A percentile compares a stretch with the other conserved stretches of the same genome.
Evolutionary conservation across 1,140 invertebrate genomes (phyloP).

Genomic region (Monomorium pharaonis): DNA sequence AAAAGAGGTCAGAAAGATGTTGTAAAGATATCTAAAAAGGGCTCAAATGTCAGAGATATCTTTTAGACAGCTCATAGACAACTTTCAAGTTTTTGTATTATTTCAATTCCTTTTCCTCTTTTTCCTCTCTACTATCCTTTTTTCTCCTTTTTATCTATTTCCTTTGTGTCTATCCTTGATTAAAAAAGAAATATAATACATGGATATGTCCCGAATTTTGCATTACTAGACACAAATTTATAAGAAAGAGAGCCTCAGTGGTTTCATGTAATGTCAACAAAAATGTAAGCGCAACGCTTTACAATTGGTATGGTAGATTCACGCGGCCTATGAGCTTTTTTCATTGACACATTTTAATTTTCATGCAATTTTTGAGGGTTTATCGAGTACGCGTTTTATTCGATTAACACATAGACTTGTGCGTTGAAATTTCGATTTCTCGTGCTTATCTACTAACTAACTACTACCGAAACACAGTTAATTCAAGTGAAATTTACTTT

Average conservation of each 20-base stretch:
- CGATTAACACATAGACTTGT: conserved; percentile 71
- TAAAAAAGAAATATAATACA: background rate
- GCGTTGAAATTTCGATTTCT: conserved; percentile 73
- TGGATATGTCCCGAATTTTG: conserved; percentile 23
- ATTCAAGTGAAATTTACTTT: conserved; percentile 32
- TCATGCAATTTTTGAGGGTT: conserved; percentile 65
- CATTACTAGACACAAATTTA: conserved; percentile 14
- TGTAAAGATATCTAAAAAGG: conserved; percentile 1
- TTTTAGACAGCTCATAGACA: background rate
- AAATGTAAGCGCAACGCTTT: conserved; percentile 68
- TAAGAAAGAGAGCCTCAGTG: conserved; percentile 4
- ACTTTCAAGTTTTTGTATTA: conserved; percentile 16
- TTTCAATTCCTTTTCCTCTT: background rate
- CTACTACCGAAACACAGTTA: conserved; percentile 53
- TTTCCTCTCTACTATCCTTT: background rate
- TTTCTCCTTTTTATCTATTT: too few relatives aligned
- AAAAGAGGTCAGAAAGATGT: background rate
- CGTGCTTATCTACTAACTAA: conserved; percentile 74
- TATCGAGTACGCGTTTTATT: conserved; percentile 71
- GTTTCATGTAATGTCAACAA: conserved; percentile 50
- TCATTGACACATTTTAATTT: conserved; percentile 72
- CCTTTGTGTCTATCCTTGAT: background rate
- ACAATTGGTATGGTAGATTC: conserved; percentile 83
- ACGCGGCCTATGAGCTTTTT: conserved; percentile 70
- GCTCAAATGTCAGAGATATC: background rate